Evolutionary conservation across 2,113 vertebrate genomes (phyloP).

Genomic region (Cottus gobio): DNA sequence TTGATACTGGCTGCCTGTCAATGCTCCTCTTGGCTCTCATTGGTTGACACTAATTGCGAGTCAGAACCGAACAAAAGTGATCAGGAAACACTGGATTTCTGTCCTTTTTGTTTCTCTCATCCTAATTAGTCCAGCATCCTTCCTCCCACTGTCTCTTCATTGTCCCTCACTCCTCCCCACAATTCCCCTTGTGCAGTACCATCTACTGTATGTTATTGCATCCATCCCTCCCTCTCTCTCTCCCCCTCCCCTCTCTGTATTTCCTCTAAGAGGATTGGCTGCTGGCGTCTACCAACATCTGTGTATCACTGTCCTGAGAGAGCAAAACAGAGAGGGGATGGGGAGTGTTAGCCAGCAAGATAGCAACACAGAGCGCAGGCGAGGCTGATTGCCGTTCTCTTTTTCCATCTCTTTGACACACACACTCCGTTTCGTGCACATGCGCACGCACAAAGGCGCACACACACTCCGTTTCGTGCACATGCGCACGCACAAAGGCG

Average conservation of each 20-base stretch:
- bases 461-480: not conserved
- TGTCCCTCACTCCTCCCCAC: conserved; percentile 1
- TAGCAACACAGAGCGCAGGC: conserved; percentile 63
- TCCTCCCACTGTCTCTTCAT: not conserved
- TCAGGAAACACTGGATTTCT: conserved; percentile 6
- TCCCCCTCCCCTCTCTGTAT: conserved; percentile 32
- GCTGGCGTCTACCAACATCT: conserved; percentile 72
- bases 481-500: conserved; percentile 19
- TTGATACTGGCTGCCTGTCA: conserved; percentile 37
- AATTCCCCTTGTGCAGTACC: conserved; percentile 52
- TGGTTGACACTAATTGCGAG: conserved; percentile 36
- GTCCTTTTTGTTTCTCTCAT: conserved; percentile 2
- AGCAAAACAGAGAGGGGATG: conserved; percentile 73
- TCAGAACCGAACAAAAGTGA: conserved; percentile 10
- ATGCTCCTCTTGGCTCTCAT: conserved; percentile 39
- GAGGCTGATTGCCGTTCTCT: conserved; percentile 52
- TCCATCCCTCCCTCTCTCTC: conserved; percentile 5
- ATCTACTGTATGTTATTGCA: conserved; percentile 30
- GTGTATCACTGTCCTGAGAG: conserved; percentile 79
- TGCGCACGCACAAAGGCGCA: conserved; percentile 23
- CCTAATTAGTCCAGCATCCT: conserved; percentile 3
- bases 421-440: not conserved
- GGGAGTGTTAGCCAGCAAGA: conserved; percentile 68
- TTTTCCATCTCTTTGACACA: conserved; percentile 56
- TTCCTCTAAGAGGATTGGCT: conserved; percentile 82